Evolutionary conservation across 2,888 invertebrate genomes (phyloP).

Genomic region (Drosophila buzzatii): DNA sequence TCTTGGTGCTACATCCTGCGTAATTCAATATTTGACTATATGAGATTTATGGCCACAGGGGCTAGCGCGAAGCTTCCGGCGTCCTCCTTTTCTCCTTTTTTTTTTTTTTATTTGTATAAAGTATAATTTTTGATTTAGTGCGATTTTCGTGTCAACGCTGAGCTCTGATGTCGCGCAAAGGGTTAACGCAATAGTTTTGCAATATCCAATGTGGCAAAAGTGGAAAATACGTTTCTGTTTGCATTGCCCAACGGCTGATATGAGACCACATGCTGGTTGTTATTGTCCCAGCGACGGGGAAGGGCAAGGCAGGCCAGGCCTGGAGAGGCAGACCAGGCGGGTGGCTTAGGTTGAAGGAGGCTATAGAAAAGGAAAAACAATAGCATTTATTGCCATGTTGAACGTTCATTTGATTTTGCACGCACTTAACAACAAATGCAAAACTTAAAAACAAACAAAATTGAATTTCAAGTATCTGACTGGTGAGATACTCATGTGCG

Average conservation of each 20-base stretch:
- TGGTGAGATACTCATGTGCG: not conserved
- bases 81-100: not conserved
- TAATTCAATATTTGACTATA: slow-evolving; percentile 83
- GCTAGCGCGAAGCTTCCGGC: slow-evolving; percentile 64
- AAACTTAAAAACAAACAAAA: slow-evolving; percentile 21
- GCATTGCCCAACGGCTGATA: slow-evolving; percentile 62
- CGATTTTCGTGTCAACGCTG: slow-evolving; percentile 73
- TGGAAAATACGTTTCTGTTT: slow-evolving; percentile 65
- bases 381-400: slow-evolving; percentile 23
- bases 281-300: slow-evolving; percentile 46
- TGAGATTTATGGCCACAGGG: slow-evolving; percentile 80
- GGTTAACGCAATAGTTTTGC: slow-evolving; percentile 79
- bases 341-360: slow-evolving; percentile 27
- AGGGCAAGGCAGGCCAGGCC: not conserved
- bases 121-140: slow-evolving; percentile 84
- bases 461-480: not conserved
- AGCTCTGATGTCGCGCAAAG: slow-evolving; percentile 42
- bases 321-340: slow-evolving; percentile 2
- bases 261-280: slow-evolving; percentile 83
- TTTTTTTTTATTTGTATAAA: slow-evolving; percentile 72
- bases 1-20: slow-evolving; percentile 61
- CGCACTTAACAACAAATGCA: slow-evolving; percentile 18
- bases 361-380: slow-evolving; percentile 19
- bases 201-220: slow-evolving; percentile 58
- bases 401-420: slow-evolving; percentile 36